Conservation (phyloP, 1,140 invertebrate genomes). For the Monochamus saltuarius region DNA sequence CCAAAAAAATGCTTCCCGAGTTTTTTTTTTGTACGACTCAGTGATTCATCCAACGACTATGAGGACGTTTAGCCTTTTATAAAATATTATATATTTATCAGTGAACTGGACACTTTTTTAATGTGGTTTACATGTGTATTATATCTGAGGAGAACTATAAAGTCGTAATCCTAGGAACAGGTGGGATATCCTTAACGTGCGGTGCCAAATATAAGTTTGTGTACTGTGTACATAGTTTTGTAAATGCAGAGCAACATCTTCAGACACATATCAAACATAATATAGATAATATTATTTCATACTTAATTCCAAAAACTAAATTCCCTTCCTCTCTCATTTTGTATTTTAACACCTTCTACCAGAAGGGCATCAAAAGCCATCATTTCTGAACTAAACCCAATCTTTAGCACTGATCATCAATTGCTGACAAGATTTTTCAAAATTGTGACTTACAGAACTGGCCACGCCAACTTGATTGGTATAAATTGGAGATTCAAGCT, state of each 20-base stretch:
- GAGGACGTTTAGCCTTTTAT: constrained; percentile 32
- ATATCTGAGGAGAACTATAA: constrained; percentile 11
- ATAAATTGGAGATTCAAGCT: too few relatives aligned
- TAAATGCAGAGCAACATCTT: constrained; percentile 12
- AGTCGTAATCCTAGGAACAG: constrained; percentile 12
- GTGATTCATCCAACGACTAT: constrained; percentile 31
- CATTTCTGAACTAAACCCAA: too few relatives aligned
- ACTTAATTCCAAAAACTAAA: too few relatives aligned
- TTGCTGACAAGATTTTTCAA: too few relatives aligned
- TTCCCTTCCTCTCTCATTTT: too few relatives aligned
- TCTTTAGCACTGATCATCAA: too few relatives aligned
- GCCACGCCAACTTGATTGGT: too few relatives aligned
- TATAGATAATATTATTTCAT: too few relatives aligned
- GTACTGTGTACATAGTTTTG: constrained; percentile 38
- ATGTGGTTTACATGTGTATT: constrained; percentile 37
- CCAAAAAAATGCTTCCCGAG: neutral
- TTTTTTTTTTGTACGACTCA: constrained; percentile 3
- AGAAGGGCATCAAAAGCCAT: too few relatives aligned
- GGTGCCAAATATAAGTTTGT: constrained; percentile 34
- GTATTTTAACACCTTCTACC: too few relatives aligned
- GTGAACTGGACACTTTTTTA: constrained; percentile 39
- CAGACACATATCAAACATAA: neutral
- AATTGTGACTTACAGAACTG: too few relatives aligned
- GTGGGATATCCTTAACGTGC: constrained; percentile 9
- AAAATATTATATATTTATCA: constrained; percentile 29